Percentiles rank a stretch among this genome's conserved stretches.
phyloP scores from a whole-genome alignment of 2,888 invertebrate species.

The Andrena camellia region DNA sequence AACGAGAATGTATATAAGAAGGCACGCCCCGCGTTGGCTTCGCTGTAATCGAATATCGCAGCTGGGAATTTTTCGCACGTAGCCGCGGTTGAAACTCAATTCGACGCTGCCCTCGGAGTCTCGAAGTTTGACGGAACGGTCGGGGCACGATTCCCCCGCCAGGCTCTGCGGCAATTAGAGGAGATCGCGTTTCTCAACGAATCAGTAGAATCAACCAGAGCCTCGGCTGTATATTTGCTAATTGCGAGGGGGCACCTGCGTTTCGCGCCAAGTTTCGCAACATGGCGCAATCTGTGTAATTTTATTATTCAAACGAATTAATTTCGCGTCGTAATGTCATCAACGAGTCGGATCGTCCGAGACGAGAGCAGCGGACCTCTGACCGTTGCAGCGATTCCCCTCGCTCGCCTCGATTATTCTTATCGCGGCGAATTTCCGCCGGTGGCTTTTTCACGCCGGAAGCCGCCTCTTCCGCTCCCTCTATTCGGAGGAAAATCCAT shows the following conservation, averaged over 20 bases:
- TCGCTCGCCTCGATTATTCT: constrained; percentile 62
- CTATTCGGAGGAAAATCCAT: constrained; percentile 33
- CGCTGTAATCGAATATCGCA: constrained; percentile 40
- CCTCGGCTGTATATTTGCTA: too few species aligned
- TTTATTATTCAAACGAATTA: constrained; percentile 9
- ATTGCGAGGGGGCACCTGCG: too few species aligned
- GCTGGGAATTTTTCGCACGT: constrained; percentile 23
- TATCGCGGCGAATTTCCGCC: constrained; percentile 72
- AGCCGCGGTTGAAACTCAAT: constrained; percentile 44
- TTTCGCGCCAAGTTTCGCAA: too few species aligned
- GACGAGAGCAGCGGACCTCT: constrained; percentile 3
- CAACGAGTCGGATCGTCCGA: constrained; percentile 26
- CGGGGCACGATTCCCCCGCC: background rate
- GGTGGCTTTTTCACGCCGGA: constrained; percentile 71
- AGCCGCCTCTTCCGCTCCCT: constrained; percentile 73
- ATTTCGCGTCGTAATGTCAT: constrained; percentile 26
- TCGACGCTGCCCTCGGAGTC: constrained; percentile 27
- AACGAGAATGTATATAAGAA: background rate
- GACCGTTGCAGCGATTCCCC: constrained; percentile 18
- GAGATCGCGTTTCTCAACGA: background rate
- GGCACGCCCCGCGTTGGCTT: background rate
- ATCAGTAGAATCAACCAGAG: background rate
- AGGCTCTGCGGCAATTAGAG: background rate
- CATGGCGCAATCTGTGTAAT: too few species aligned
- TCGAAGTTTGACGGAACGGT: constrained; percentile 4